Evolutionary conservation across 2,797 vertebrate species (phyloP), one percentile per base, ranked within the genome.

Genomic region (Paedocypris micromegethes): DNA sequence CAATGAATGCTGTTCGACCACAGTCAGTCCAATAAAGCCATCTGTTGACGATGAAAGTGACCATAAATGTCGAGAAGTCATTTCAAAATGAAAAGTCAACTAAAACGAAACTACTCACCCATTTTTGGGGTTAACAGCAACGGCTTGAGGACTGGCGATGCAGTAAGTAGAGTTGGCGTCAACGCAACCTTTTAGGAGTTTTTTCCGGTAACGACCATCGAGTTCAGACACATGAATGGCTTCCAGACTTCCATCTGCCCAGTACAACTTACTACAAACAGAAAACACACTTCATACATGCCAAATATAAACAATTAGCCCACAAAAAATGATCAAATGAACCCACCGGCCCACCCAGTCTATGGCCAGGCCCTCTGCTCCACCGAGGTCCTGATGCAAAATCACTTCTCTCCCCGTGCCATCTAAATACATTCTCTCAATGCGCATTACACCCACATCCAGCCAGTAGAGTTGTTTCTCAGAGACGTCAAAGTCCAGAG

Each of bases 11-110:
- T 78, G 79, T 90, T 72, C 88, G 56, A 70, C 91, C 92, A 96
- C 96, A 99, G 83, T 99, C 97, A 6, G 94, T 92, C 97, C 97
- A 99, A 83, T 91, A 99, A 55, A 97, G 78, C 53, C 89, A 91
- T 59, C 97, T 99, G 23, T 23, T 23, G 81, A 49, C 3, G 5
- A 2, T 5, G 47, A 63, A 57, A 9, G 4, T 5, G 8, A 56
- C 39, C 6, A 23, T 5, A 3, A 51, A 23, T 3, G 51, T 70
- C 63, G 50, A 4, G 40, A 23, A 70, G n/a, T 49, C 4, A 49
- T 54, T 6, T 52, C 4, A 2, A 69, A 48, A 38, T 55, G 37
- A 61, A 38, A 61, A 37, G 5, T 50, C 3, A 7, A 38, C 68
- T 41, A 58, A 44, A 56, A 42, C 9, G 38, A 2, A 3, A 50